phyloP scores from a whole-genome alignment of 1,140 invertebrate species.

The Mizuhopecten yessoensis region DNA sequence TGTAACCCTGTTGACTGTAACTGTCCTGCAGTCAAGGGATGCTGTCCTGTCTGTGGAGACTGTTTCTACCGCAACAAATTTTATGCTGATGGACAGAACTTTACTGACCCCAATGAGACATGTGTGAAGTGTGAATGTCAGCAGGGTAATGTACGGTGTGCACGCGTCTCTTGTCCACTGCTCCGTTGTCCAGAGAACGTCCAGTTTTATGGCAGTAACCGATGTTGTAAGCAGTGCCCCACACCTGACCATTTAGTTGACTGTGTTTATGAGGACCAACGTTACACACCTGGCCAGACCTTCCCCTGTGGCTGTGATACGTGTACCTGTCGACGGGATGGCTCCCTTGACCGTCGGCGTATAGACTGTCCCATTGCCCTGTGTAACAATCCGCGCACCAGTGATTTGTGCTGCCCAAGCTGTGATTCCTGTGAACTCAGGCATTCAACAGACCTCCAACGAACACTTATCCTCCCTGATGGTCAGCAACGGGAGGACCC shows the following conservation, averaged over 20 bases:
- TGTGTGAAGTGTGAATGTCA: constrained; percentile 76
- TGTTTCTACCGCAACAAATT: constrained; percentile 66
- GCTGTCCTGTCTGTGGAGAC: constrained; percentile 74
- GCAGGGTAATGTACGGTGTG: constrained; percentile 73
- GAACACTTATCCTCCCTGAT: neutral
- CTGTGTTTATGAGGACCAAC: constrained; percentile 69
- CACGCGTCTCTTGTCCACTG: constrained; percentile 66
- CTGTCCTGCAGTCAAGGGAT: constrained; percentile 69
- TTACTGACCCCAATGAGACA: constrained; percentile 70
- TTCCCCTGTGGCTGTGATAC: constrained; percentile 64
- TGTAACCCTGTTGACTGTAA: constrained; percentile 68
- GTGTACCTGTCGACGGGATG: constrained; percentile 64
- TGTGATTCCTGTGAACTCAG: neutral
- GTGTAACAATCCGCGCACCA: neutral
- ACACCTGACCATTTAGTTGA: constrained; percentile 51
- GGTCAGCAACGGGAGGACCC: neutral
- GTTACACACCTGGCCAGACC: constrained; percentile 64
- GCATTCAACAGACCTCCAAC: neutral
- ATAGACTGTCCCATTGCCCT: neutral
- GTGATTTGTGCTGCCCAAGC: neutral
- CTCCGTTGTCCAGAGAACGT: constrained; percentile 59
- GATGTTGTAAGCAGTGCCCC: constrained; percentile 76
- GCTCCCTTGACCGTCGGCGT: constrained; percentile 53
- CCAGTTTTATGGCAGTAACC: constrained; percentile 67
- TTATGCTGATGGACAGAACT: constrained; percentile 61